Conservation (phyloP, 2,797 vertebrate species). For the Sciurus vulgaris region DNA sequence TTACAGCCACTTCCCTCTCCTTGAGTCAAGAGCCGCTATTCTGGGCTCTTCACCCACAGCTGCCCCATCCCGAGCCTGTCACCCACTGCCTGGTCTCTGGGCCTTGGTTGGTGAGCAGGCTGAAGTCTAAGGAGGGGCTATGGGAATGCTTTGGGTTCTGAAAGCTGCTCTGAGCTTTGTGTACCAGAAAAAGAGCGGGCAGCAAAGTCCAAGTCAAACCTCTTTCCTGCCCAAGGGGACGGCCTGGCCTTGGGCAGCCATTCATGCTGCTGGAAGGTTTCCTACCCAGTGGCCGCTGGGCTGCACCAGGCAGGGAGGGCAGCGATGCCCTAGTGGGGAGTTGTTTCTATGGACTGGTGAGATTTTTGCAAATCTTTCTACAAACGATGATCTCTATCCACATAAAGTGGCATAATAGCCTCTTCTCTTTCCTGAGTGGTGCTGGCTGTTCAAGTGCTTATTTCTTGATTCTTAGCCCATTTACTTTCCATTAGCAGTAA, state of each 20-base stretch:
- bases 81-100: not conserved
- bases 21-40: slow-evolving; percentile 56
- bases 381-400: slow-evolving; percentile 50
- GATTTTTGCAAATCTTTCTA: not conserved
- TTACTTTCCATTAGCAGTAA: slow-evolving; percentile 77
- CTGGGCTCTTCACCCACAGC: not conserved
- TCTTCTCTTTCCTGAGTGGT: slow-evolving; percentile 24
- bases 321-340: not conserved
- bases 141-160: not conserved
- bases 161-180: not conserved
- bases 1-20: slow-evolving; percentile 43
- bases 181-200: not conserved
- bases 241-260: not conserved
- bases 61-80: not conserved
- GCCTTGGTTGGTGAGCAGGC: not conserved
- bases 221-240: not conserved
- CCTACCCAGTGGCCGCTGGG: not conserved
- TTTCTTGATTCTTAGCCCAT: slow-evolving; percentile 75
- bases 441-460: slow-evolving; percentile 53
- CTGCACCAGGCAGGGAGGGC: not conserved
- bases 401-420: slow-evolving; percentile 53
- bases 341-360: not conserved
- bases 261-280: not conserved
- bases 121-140: not conserved
- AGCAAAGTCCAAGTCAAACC: not conserved